Evolutionary conservation across 2,113 vertebrate species (phyloP).

Genomic region (Leucoraja erinaceus): DNA sequence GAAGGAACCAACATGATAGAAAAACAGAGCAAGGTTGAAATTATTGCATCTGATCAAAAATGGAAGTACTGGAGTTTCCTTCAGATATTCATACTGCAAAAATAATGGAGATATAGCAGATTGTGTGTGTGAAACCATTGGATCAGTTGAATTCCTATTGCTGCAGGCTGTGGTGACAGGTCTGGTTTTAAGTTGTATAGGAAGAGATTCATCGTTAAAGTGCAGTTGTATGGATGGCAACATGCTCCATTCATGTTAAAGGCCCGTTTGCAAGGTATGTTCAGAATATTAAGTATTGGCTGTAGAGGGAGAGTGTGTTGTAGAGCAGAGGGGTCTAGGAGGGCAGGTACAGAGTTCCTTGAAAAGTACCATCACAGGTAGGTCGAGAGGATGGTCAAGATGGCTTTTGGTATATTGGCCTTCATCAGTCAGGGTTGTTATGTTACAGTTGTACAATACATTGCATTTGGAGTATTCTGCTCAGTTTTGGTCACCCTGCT

Average conservation of each 20-base stretch:
- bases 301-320: too few relatives aligned
- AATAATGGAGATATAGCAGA: constrained; percentile 1
- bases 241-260: background rate
- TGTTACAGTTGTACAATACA: too few relatives aligned
- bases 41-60: background rate
- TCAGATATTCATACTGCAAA: background rate
- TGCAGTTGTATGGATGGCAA: background rate
- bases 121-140: background rate
- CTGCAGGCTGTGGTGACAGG: background rate
- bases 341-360: too few relatives aligned
- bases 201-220: background rate
- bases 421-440: too few relatives aligned
- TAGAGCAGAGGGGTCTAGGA: too few relatives aligned
- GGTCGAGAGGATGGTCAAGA: too few relatives aligned
- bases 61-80: background rate
- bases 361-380: too few relatives aligned
- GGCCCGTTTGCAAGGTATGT: background rate
- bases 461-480: too few relatives aligned
- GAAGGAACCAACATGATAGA: background rate
- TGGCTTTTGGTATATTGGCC: too few relatives aligned
- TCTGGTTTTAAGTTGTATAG: background rate
- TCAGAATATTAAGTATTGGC: too few relatives aligned
- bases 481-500: too few relatives aligned
- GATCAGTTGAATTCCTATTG: background rate
- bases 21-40: background rate